Evolutionary conservation across 1,140 invertebrate species (phyloP).

Genomic region (Drosophila watanabei): DNA sequence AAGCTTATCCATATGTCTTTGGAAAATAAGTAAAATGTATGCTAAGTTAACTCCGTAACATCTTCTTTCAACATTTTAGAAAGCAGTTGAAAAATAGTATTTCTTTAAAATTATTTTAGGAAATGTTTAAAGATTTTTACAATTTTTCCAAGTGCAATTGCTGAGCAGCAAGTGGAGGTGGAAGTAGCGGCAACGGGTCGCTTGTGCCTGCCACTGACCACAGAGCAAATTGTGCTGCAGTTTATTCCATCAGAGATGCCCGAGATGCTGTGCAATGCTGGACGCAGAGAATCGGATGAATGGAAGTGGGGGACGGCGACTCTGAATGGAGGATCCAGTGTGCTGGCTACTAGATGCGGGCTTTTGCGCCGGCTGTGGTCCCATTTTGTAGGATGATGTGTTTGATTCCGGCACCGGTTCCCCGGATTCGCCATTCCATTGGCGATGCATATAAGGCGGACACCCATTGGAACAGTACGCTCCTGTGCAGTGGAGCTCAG

Average conservation of each 20-base stretch:
- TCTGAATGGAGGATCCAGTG: conserved; percentile 12
- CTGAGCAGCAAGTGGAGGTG: neutral
- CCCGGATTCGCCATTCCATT: conserved; percentile 38
- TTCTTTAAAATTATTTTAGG: neutral
- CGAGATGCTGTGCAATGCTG: conserved; percentile 26
- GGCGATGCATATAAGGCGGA: conserved; percentile 40
- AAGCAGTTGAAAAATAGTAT: neutral
- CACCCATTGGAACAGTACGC: neutral
- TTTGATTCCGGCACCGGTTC: conserved; percentile 29
- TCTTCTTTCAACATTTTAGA: no score
- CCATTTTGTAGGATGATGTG: conserved; percentile 39
- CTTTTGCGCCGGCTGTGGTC: conserved; percentile 12
- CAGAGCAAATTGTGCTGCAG: conserved; percentile 60
- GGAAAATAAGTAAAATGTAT: neutral
- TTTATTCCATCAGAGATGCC: conserved; percentile 62
- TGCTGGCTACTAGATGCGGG: conserved; percentile 22
- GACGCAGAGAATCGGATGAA: neutral
- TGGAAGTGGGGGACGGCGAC: neutral
- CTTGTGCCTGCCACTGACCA: conserved; percentile 45
- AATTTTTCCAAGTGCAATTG: neutral
- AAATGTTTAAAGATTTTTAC: no score
- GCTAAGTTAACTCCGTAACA: neutral
- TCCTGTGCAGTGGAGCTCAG: conserved; percentile 36
- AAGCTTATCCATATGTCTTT: neutral
- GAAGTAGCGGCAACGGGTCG: conserved; percentile 12